Evolutionary conservation across 1,140 invertebrate species (phyloP), one percentile per base, ranked within the genome.

Genomic region (Drosophila chauvacae): DNA sequence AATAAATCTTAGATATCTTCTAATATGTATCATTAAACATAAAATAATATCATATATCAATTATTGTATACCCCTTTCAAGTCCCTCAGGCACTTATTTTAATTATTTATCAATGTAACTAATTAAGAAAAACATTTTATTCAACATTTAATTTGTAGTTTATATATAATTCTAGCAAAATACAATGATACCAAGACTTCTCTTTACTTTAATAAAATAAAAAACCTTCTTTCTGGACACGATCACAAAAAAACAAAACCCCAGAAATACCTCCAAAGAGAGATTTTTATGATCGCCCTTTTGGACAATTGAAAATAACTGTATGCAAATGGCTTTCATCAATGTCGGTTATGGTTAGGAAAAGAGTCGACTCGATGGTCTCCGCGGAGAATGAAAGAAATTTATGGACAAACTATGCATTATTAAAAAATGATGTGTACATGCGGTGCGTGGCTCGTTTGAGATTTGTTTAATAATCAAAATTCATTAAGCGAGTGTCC

Each of bases 361-460:
- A 58, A 14, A 37, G 11, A 35, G 41, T 16, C n/a, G 56, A 58
- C 28, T 45, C 16, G 7, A 35, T 7, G 13, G 42, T 37, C 35
- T 30, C 44, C 45, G 35, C 28, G 16, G 33, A 47, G 53, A 50
- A 81, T 60, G 73, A 86, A 91, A 85, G 80, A 91, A 91, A 91
- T 91, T 91, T 91, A 91, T 91, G 86, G 81, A 82, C 88, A 88
- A 91, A 82, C 78, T 88, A 85, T 85, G 88, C 88, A 88, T 91
- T 91, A 91, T 91, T 91, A 91, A 91, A 91, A 88, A 88, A 91
- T 91, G 69, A 88, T 81, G 83, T 90, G 77, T 77, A 88, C 83
- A 88, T 87, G 80, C 58, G 76, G 79, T 79, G 65, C 80, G 83
- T 66, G 81, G 71, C 63, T 70, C 68, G 72, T 77, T 77, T 80